phyloP scores from a whole-genome alignment of 2,797 vertebrate genomes.

The Rhadinocentrus ornatus region DNA sequence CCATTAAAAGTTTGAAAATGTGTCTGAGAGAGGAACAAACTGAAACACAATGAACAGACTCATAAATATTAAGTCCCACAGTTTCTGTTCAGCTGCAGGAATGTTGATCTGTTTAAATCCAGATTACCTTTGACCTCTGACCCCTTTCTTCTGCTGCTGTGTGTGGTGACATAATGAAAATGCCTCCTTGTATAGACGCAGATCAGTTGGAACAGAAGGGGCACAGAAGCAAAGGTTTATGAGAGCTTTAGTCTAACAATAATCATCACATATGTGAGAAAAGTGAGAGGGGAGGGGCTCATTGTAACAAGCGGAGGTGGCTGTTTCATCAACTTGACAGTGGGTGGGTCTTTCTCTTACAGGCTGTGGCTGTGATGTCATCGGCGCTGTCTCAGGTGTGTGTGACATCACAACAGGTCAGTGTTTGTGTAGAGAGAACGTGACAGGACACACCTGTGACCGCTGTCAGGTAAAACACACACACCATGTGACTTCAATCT shows the following conservation, averaged over 20 bases:
- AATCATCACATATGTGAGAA: no score
- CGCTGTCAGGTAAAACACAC: constrained; percentile 84
- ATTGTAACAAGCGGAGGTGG: no score
- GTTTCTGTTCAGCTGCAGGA: constrained; percentile 26
- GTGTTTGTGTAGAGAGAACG: constrained; percentile 87
- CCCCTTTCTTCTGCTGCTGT: background rate
- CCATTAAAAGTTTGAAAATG: no score
- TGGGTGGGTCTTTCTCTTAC: constrained; percentile 7
- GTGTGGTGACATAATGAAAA: background rate
- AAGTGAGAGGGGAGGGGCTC: no score
- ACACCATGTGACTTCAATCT: no score
- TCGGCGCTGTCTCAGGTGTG: constrained; percentile 80
- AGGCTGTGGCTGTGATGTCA: constrained; percentile 89
- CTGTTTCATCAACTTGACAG: background rate
- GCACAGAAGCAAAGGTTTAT: background rate
- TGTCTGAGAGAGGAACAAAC: background rate
- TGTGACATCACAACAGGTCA: constrained; percentile 88
- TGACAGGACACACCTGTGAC: constrained; percentile 86
- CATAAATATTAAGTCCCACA: background rate
- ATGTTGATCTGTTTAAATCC: constrained; percentile 64
- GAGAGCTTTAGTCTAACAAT: background rate
- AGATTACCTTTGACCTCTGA: constrained; percentile 57
- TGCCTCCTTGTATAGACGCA: background rate
- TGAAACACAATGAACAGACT: background rate
- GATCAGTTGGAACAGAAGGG: no score